Evolutionary conservation across 2,797 vertebrate genomes (phyloP).

Genomic region (Sebastes matsubarae): DNA sequence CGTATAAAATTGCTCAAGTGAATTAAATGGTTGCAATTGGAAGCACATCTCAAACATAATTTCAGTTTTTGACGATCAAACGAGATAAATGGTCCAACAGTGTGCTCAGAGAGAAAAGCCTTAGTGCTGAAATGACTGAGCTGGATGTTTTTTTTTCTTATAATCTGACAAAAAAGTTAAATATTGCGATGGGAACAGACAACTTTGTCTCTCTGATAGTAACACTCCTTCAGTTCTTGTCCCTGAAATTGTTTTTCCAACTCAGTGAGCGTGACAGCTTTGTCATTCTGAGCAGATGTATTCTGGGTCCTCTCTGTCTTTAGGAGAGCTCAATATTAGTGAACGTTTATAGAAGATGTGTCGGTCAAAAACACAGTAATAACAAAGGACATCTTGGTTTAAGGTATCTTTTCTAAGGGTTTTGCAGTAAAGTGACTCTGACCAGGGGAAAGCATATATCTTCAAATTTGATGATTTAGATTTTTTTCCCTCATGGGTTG

Average conservation of each 20-base stretch:
- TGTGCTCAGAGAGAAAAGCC: neutral
- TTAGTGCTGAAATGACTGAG: neutral
- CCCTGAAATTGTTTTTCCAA: conserved; percentile 14
- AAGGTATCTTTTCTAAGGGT: neutral
- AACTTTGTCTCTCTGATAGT: conserved; percentile 12
- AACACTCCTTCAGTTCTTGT: neutral
- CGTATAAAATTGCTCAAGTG: conserved; percentile 32
- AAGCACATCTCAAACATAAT: conserved; percentile 15
- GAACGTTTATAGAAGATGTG: neutral
- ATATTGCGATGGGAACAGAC: neutral
- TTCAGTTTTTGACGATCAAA: conserved; percentile 29
- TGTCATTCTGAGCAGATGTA: neutral
- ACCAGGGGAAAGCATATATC: neutral
- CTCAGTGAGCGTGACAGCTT: neutral
- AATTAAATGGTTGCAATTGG: conserved; percentile 38
- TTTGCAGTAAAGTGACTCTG: neutral
- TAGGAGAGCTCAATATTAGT: neutral
- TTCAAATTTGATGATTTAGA: neutral
- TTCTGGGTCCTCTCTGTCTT: neutral
- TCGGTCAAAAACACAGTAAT: neutral
- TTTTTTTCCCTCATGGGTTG: neutral
- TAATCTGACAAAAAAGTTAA: neutral
- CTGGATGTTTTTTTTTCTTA: neutral
- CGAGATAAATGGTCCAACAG: conserved; percentile 16
- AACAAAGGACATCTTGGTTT: neutral